Evolutionary conservation across 2,113 vertebrate genomes (phyloP).

Genomic region (Oncorhynchus gorbuscha): DNA sequence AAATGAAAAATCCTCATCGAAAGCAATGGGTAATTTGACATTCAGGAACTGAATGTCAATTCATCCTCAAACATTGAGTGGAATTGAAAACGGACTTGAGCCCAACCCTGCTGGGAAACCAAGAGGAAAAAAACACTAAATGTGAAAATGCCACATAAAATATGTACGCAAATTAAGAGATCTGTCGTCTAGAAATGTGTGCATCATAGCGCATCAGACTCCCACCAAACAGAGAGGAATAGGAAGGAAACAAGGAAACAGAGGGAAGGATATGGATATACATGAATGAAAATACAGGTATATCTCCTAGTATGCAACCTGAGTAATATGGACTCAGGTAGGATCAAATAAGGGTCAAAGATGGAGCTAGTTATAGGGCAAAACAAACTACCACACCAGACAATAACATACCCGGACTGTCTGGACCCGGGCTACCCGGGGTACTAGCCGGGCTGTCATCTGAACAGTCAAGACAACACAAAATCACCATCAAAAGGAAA

Average conservation of each 20-base stretch:
- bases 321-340: constrained; percentile 28
- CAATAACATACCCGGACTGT: constrained; percentile 75
- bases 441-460: constrained; percentile 39
- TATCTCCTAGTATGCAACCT: constrained; percentile 29
- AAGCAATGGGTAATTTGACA: constrained; percentile 1
- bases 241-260: constrained; percentile 19
- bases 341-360: constrained; percentile 36
- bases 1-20: neutral
- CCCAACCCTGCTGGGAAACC: constrained; percentile 16
- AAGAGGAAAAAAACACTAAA: neutral
- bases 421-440: constrained; percentile 37
- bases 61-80: neutral
- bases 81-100: constrained; percentile 15
- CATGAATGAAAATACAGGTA: constrained; percentile 9
- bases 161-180: constrained; percentile 18
- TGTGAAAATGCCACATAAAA: constrained; percentile 37
- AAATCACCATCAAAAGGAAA: constrained; percentile 60
- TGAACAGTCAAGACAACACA: constrained; percentile 73
- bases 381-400: constrained; percentile 63
- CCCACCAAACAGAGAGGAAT: constrained; percentile 45
- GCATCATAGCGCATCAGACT: constrained; percentile 26
- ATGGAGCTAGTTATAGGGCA: constrained; percentile 35
- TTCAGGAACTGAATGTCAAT: neutral
- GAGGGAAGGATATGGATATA: constrained; percentile 21
- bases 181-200: constrained; percentile 36